Base-by-base conservation (phyloP, 2,888 invertebrate genomes). In the Brenthis daphne region DNA sequence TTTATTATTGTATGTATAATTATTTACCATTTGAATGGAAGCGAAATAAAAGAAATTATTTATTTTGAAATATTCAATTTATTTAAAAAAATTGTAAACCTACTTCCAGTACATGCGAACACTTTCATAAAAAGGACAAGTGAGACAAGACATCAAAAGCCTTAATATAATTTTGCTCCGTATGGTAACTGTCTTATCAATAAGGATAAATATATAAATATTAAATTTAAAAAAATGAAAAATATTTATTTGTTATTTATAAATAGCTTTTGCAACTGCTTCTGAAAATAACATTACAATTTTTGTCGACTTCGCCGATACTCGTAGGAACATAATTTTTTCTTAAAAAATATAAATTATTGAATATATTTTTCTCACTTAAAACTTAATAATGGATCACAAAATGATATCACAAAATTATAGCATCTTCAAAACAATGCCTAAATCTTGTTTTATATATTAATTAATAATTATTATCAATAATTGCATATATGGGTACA, bases 31-130 rank as follows among this genome's bases (percentile, higher is more conserved):
- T 14, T 14, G 37, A 53, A 37, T 37, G 20, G 20, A 0, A 3
- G 11, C 37, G 11, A 67, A 67, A 56, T 68, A 64, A 67, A 57
- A 43, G 12, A 50, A 16, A 3, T 50, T 29, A 4, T 29, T 24
- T 63, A 1, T 63, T 53, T 50, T 51, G 20, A 67, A 24, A 57
- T 48, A 51, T 69, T 29, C 16, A 53, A 48, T 74, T 71, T 65
- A 74, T 75, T 73, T 43, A 72, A 74, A 74, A 70, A 70, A 11
- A 70, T 24, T 73, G 73, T 75, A 75, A 69, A 77, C 73, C 73
- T 74, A 73, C 71, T 65, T 71, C 65, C 71, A 73, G 65, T 72
- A 72, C 71, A 76, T 75, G 77, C 77, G 76, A 77, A 80, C 77
- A 77, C 74, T 74, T 74, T 76, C 75, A 77, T 74, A 80, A 68